Conservation (phyloP, 2,797 vertebrate species). For the Paguma larvata region DNA sequence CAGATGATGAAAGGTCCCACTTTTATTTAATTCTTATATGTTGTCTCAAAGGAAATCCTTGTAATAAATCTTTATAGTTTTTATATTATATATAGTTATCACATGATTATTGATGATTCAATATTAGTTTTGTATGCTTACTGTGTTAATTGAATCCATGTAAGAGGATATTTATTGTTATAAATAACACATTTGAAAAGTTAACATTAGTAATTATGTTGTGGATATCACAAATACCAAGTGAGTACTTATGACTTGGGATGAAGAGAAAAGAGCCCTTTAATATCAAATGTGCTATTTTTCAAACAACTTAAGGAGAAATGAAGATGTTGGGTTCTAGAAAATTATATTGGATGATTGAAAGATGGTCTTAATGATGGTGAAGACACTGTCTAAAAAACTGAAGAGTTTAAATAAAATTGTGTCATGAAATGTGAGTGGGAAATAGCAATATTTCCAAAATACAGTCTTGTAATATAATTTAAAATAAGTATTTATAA, state of each 20-base stretch:
- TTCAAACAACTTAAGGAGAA: slow-evolving; percentile 24
- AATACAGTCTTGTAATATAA: background rate
- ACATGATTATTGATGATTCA: background rate
- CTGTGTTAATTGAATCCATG: background rate
- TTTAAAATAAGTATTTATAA: background rate
- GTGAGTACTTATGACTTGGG: background rate
- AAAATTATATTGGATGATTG: slow-evolving; percentile 19
- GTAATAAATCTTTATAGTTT: background rate
- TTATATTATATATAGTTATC: background rate
- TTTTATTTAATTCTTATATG: background rate
- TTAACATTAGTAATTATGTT: slow-evolving; percentile 20
- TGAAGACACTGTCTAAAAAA: slow-evolving; percentile 24
- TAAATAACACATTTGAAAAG: slow-evolving; percentile 46
- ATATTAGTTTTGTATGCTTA: slow-evolving; percentile 29
- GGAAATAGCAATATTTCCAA: slow-evolving; percentile 18
- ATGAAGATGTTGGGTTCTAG: slow-evolving; percentile 42
- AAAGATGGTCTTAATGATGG: slow-evolving; percentile 4
- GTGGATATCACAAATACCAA: slow-evolving; percentile 22
- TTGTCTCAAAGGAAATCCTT: slow-evolving; percentile 34
- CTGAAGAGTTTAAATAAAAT: slow-evolving; percentile 8
- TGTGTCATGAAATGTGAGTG: slow-evolving; percentile 35
- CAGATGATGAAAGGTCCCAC: slow-evolving; percentile 94
- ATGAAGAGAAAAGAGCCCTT: background rate
- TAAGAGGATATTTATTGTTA: background rate
- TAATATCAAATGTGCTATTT: background rate